Evolutionary conservation across 2,113 vertebrate species (phyloP).

Genomic region (Albula goreensis): DNA sequence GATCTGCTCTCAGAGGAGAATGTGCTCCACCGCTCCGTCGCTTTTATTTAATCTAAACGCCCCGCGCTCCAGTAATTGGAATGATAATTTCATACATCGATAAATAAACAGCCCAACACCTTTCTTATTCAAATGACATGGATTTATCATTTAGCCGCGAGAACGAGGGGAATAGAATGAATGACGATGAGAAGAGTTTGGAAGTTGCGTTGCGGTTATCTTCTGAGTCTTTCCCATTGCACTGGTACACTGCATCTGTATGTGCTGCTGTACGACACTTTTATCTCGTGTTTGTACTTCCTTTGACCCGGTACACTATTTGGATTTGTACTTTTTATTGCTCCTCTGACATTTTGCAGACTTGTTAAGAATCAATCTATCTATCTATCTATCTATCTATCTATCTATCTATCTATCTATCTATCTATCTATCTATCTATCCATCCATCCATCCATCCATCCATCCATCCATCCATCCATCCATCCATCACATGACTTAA

Average conservation of each 20-base stretch:
- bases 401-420: no score
- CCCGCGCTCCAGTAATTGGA: slow-evolving; percentile 10
- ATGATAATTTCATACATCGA: slow-evolving; percentile 6
- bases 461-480: no score
- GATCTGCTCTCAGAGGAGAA: not conserved
- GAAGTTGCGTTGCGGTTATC: not conserved
- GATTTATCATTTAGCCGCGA: not conserved
- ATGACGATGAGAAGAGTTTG: not conserved
- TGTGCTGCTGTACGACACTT: not conserved
- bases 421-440: no score
- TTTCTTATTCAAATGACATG: not conserved
- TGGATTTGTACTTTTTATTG: no score
- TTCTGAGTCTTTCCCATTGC: not conserved
- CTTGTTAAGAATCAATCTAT: no score
- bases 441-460: no score
- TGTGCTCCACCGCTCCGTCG: not conserved
- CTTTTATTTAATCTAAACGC: slow-evolving; percentile 11
- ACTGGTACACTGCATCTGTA: not conserved
- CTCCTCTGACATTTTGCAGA: no score
- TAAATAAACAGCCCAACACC: not conserved
- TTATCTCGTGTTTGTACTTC: not conserved
- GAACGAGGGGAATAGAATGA: not conserved
- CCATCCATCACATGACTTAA: no score
- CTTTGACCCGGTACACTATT: no score
- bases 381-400: no score